Evolutionary conservation across 30 jellyfish, hydroid and myxozoan species (phyloP), one percentile per base, ranked within the genome.

Genomic region (Hydra vulgaris): DNA sequence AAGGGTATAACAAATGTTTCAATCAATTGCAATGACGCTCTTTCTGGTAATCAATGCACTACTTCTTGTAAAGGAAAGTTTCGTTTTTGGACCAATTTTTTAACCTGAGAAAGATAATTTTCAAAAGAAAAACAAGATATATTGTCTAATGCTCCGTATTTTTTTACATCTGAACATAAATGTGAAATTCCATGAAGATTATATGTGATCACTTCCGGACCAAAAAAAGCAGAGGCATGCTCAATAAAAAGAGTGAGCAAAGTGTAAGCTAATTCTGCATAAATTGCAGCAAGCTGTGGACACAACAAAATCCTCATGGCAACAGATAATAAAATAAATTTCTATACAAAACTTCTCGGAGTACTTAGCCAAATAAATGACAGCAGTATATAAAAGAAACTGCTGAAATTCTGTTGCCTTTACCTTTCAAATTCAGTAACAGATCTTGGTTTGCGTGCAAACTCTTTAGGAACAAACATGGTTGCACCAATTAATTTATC

Each of bases 391-490:
- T 56, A 82, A 55, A 21, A 84, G 78, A 76, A 78, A 61, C 72
- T 82, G 79, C 80, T 87, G 69, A 21, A 84, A 84, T 25, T 84
- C 94, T 16, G 94, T 84, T 70, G 94, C 94, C 73, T 84, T 84
- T 86, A 84, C 24, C 83, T 26, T 25, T 78, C 87, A 1, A 73
- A 54, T 66, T 76, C 94, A 27, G 21, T 15, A 74, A 77, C 66
- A 8, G 87, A 76, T 40, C 88, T 70, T 84, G 87, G 94, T 66
- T 84, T 86, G 18, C 88, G 78, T 66, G 70, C 87, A 52, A 84
- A 77, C 26, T 76, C 87, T 69, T 40, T 21, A 25, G 93, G 87
- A 22, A 84, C 61, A 40, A 40, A 40, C 61, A 40, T 40, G 61
- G 61, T 40, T 40, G 61, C 61, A 40, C 61, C 61, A 40, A 40